These are phyloP conservation scores for Drosophila mauritiana DNA, from an alignment of 1,140 invertebrate genomes.

Conservation along the genomic window DNA sequence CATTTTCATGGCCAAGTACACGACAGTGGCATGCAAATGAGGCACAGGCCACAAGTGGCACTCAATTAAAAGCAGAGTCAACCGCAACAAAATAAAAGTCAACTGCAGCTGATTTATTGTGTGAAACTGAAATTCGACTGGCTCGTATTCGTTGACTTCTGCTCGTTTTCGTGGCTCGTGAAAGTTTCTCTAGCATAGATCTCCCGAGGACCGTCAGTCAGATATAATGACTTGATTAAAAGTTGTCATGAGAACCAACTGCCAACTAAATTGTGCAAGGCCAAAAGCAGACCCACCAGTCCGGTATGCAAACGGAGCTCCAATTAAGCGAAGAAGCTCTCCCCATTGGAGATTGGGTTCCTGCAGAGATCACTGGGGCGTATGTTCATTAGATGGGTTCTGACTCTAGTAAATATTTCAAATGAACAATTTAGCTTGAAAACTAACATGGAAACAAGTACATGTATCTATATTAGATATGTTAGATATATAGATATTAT, in stretches of 20 bases:
- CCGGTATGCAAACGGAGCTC: constrained; percentile 45
- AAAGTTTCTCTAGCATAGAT: constrained; percentile 64
- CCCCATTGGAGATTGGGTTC: constrained; percentile 3
- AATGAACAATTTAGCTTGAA: not conserved
- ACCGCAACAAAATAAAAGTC: constrained; percentile 53
- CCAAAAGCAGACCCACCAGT: constrained; percentile 12
- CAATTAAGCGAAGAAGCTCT: constrained; percentile 63
- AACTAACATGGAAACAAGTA: not conserved
- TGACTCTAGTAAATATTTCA: not conserved
- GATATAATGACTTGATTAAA: constrained; percentile 82
- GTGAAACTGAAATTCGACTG: constrained; percentile 68
- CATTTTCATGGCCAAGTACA: constrained; percentile 59
- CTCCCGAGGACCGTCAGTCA: constrained; percentile 51
- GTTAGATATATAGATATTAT: no score
- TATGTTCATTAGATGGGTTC: not conserved
- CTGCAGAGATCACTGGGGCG: constrained; percentile 8
- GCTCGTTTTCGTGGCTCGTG: constrained; percentile 43
- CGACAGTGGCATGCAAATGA: constrained; percentile 61
- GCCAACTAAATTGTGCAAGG: constrained; percentile 33
- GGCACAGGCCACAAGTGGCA: constrained; percentile 32
- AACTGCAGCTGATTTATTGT: constrained; percentile 75
- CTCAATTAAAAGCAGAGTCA: constrained; percentile 63
- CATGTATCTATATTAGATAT: no score
- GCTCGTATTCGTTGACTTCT: constrained; percentile 37
- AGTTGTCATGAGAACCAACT: constrained; percentile 71